These are phyloP conservation scores for Leptosomus discolor DNA, from an alignment of 2,113 vertebrate species.

Conservation along the genomic window DNA sequence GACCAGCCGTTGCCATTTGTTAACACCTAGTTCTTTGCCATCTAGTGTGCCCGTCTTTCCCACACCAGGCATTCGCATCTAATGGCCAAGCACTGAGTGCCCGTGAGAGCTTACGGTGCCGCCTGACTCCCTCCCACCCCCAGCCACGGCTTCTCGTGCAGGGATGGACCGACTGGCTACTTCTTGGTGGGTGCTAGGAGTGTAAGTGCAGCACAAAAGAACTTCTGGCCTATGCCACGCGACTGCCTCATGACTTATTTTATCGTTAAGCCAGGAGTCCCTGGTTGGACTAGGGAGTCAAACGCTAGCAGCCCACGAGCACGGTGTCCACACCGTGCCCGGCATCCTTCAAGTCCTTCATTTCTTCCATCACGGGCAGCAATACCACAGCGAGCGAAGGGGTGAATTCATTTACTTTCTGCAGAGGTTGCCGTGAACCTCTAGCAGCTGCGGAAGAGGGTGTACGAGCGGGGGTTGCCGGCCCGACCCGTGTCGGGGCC, in stretches of 20 bases:
- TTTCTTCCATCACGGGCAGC: accelerated
- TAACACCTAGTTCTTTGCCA: neutral
- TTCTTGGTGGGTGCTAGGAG: neutral
- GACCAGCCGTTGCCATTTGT: neutral
- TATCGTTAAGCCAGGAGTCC: neutral
- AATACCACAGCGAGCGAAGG: accelerated
- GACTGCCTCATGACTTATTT: neutral
- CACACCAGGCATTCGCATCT: neutral
- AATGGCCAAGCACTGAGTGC: neutral
- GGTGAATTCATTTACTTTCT: neutral
- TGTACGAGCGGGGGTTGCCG: accelerated
- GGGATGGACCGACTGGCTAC: accelerated
- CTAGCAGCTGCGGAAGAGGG: neutral
- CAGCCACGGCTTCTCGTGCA: neutral
- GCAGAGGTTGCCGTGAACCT: neutral
- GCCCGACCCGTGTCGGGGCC: accelerated
- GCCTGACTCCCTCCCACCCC: neutral
- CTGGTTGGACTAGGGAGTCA: too few species aligned
- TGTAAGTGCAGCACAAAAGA: neutral
- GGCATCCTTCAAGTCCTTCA: accelerated
- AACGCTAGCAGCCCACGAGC: accelerated
- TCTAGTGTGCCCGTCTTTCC: neutral
- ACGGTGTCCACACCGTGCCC: accelerated
- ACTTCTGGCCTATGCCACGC: accelerated
- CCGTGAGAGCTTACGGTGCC: neutral